Evolutionary conservation across 2,888 invertebrate species (phyloP), one percentile per base, ranked within the genome.

Genomic region (Neoascia interrupta): DNA sequence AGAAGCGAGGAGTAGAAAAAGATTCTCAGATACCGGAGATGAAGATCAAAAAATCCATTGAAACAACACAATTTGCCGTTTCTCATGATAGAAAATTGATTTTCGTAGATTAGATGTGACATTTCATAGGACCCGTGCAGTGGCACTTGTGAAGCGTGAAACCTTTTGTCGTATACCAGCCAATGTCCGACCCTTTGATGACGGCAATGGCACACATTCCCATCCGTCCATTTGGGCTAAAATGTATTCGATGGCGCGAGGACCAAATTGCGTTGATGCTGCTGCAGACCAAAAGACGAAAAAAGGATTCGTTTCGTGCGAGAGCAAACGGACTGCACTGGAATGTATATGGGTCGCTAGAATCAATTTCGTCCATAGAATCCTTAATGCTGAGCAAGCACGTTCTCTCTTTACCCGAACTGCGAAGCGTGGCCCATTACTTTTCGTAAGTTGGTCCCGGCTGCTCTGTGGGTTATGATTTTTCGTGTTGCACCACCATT

Each of bases 11-110:
- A n/a, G 8, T 31, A 31, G 31, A 64, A 37, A 47, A 15, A n/a
- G n/a, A n/a, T n/a, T n/a, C n/a, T n/a, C n/a, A n/a, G n/a, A 34
- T 1, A 43, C 8, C 18, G 11, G 19, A 45, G 21, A 60, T 21
- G 18, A 43, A n/a, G 36, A 70, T 70, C 49, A 60, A 66, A 31
- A 68, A 70, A 70, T 73, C 73, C 73, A 79, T 79, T 39, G 54
- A 66, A 66, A 54, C 54, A 66, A 37, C 36, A 61, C 41, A 79
- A 73, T 73, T 73, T 68, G 66, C 72, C 51, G 16, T 31, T 39
- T 56, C 58, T 73, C 47, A 54, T 61, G 66, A 56, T 23, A 66
- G 54, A 79, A 76, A 79, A 79, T 73, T 79, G 73, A 79, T 79
- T 73, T 79, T 47, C 66, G 3, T 31, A 31, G 31, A 5, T 51